Percentiles rank a stretch among this genome's conserved stretches.
Evolutionary conservation across 2,888 invertebrate genomes (phyloP).

Genomic region (Ypsolopha sequella): DNA sequence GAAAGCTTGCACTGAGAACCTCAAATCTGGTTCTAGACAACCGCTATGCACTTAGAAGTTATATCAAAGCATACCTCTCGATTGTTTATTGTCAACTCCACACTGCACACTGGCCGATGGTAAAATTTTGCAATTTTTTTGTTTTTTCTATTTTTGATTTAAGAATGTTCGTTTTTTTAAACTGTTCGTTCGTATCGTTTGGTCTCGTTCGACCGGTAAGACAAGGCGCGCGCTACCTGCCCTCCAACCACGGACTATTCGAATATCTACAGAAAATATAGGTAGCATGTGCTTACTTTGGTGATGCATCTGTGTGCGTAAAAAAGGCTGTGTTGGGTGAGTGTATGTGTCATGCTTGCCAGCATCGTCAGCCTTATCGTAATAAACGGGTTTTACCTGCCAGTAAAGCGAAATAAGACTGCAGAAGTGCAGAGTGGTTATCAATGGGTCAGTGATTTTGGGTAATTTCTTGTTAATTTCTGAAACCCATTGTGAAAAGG

Average conservation of each 20-base stretch:
- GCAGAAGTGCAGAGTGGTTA: too few species aligned
- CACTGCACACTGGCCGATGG: not conserved
- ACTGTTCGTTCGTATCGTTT: constrained; percentile 64
- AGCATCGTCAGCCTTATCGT: constrained; percentile 20
- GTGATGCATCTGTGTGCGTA: constrained; percentile 24
- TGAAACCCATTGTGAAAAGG: too few species aligned
- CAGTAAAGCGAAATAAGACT: too few species aligned
- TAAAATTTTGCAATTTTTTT: not conserved
- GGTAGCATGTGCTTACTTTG: constrained; percentile 11
- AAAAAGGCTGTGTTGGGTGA: constrained; percentile 23
- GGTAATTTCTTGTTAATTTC: too few species aligned
- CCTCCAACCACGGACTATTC: constrained; percentile 39
- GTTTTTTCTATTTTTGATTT: not conserved
- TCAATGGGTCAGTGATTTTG: too few species aligned
- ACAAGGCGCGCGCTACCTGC: constrained; percentile 42
- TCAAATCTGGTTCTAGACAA: constrained; percentile 47
- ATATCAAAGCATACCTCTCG: not conserved
- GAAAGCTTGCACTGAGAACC: constrained; percentile 31
- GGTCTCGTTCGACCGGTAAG: constrained; percentile 51
- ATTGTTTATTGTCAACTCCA: not conserved
- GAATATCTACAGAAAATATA: constrained; percentile 28
- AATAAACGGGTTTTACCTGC: too few species aligned
- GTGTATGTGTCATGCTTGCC: not conserved
- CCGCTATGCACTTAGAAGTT: constrained; percentile 40
- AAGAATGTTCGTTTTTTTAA: constrained; percentile 4